Base-by-base conservation (phyloP, 2,797 vertebrate genomes). In the Notolepis coatsorum region DNA sequence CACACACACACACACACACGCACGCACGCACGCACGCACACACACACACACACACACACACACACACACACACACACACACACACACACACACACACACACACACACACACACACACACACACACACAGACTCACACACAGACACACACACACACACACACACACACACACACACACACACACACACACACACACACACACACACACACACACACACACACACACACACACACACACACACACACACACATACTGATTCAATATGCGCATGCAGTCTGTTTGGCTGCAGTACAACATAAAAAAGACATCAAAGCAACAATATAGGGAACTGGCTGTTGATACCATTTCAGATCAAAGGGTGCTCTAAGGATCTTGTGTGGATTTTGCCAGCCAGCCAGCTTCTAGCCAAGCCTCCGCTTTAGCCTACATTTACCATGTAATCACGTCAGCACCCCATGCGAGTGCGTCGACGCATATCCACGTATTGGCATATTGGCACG, bases 291-390 rank as follows among this genome's bases (percentile, higher is more conserved):
- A 67, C 8, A 10, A 25, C 62, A 68, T 56, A 72, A 72, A 33
- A 71, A 70, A 71, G 46, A 68, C 50, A 50, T 76, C 52, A 73
- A 81, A 79, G 73, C 56, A 33, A 33, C 57, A 49, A 24, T 45
- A 39, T 18, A 13, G n/a, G n/a, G 46, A 39, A 5, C 10, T 3
- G 33, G 50, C 38, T 63, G 50, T 13, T 33, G 35, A 41, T 25
- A 70, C 7, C 31, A 38, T 23, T n/a, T 23, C 28, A 65, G 42
- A 71, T 72, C 61, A 75, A 35, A 63, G 31, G 35, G 5, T 3
- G 50, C 17, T 55, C 61, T 47, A 33, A 64, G 53, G 41, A 20
- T 48, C 47, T 59, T 13, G 43, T 20, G 33, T 2, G 41, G 25
- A 55, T 41, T 25, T 18, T 12, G 31, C 45, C 4, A 6, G 50